Base-by-base conservation (phyloP, 35 echinoderm and acorn worm species). In the Diadema setosum region DNA sequence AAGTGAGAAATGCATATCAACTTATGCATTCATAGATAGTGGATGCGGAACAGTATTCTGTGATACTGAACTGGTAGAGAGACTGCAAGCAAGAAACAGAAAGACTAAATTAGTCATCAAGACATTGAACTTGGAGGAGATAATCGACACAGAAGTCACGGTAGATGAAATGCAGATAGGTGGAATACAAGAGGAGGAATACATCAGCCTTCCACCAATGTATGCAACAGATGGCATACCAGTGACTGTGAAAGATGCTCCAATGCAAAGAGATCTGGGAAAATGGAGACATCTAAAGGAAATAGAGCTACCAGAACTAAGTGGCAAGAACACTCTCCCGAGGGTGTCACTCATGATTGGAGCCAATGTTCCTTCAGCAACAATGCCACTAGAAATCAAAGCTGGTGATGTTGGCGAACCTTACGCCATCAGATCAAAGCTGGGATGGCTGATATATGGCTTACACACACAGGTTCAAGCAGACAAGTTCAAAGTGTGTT, bases 301-400 rank as follows among this genome's bases (percentile, higher is more conserved):
- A 23, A 70, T 70, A 70, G 65, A 70, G 2, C 29, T 70, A 14
- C 23, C 65, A 3, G 65, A 70, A 31, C 27, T 70, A 70, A 70
- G 33, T 70, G 24, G 24, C 3, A 26, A 5, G 25, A 70, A 70
- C 65, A 21, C 65, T 70, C 27, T 70, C 29, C 55, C 55, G 2
- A 58, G 55, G 55, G 60, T n/a, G n/a, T n/a, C 67, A 39, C 12
- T 88, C 2, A 35, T 88, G 17, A 82, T 88, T 34, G 86, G 86
- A 80, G 42, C 44, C 5, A 81, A 88, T 81, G 86, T 88, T 34
- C 86, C 86, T 7, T 43, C 86, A 31, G 86, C 86, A 2, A 32
- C 70, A 24, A 88, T 20, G 4, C 86, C 86, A 8, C 11, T 88
- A 15, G 86, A 88, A 45, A 45, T 44, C 3, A 81, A 12, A n/a